phyloP scores from a whole-genome alignment of 2,113 vertebrate species.

The Brevimyrus niger region DNA sequence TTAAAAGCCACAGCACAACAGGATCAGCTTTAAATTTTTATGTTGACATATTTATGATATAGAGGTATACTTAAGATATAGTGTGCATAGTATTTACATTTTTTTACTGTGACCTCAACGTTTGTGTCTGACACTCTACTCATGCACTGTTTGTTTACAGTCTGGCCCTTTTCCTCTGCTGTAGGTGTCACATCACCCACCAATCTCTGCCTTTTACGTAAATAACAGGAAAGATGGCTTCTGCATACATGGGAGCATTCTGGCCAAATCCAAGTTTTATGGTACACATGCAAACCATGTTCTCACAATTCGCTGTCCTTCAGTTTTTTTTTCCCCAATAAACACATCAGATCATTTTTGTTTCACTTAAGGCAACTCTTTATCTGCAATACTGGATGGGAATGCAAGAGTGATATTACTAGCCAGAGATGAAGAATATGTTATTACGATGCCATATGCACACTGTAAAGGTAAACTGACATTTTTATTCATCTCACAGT shows the following conservation, averaged over 20 bases:
- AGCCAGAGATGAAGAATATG: conserved; percentile 75
- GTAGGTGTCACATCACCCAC: conserved; percentile 92
- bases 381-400: conserved; percentile 88
- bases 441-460: conserved; percentile 93
- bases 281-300: conserved; percentile 55
- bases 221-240: conserved; percentile 93
- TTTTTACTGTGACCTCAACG: background rate
- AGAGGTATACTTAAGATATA: background rate
- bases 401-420: conserved; percentile 80
- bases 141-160: background rate
- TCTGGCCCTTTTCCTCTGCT: conserved; percentile 13
- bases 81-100: background rate
- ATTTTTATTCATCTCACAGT: background rate
- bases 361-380: conserved; percentile 74
- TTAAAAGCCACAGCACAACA: background rate
- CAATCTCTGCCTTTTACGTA: conserved; percentile 88
- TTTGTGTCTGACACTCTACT: background rate
- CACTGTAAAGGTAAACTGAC: conserved; percentile 82
- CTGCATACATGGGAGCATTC: conserved; percentile 82
- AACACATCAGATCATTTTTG: background rate
- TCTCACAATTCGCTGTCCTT: background rate
- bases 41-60: background rate
- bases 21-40: background rate
- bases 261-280: conserved; percentile 91
- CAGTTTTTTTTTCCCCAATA: background rate